A percentile compares a stretch with the other conserved stretches of the same genome.
Conservation (phyloP, 2,113 vertebrate genomes). For the Rhineura floridana region DNA sequence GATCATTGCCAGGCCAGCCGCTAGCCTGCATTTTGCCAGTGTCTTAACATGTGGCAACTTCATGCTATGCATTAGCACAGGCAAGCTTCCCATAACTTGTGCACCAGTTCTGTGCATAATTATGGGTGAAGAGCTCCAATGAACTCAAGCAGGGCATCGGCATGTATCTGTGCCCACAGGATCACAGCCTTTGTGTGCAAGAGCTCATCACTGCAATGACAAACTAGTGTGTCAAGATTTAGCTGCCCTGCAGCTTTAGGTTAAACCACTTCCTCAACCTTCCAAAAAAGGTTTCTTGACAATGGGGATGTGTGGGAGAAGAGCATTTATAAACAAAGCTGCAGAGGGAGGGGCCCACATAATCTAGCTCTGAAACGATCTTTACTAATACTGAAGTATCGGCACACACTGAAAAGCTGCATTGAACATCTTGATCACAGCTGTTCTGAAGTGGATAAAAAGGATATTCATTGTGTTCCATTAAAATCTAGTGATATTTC, state of each 20-base stretch:
- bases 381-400: background rate
- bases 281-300: constrained; percentile 23
- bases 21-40: background rate
- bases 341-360: background rate
- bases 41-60: background rate
- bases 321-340: constrained; percentile 21
- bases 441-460: background rate
- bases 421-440: background rate
- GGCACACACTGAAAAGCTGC: background rate
- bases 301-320: constrained; percentile 34
- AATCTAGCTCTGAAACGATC: constrained; percentile 13
- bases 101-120: background rate
- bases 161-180: background rate
- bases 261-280: constrained; percentile 55
- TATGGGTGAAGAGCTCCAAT: background rate
- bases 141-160: background rate
- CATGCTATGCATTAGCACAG: background rate
- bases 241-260: background rate
- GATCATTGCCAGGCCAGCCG: background rate
- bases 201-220: background rate
- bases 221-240: constrained; percentile 1
- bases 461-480: background rate
- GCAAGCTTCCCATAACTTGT: background rate
- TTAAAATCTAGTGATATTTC: background rate
- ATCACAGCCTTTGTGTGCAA: background rate